These are phyloP conservation scores for Stichodactyla helianthus DNA, from an alignment of 64 coral and sea anemone species.

Conservation along the genomic window DNA sequence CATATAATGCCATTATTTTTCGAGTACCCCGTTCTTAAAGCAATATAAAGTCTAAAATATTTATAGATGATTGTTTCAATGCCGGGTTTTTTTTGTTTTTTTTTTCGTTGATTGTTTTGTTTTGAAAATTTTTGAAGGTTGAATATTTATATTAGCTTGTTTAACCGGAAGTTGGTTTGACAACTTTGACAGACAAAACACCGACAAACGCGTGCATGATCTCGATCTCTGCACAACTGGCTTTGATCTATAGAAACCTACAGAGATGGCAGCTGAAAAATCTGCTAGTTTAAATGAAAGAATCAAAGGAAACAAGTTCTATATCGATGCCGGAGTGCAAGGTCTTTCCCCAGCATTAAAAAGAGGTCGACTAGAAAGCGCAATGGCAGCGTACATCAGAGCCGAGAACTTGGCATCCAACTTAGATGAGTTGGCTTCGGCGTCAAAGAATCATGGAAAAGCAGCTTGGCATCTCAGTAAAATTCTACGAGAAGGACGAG, in stretches of 20 bases:
- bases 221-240: background rate
- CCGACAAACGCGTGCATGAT: background rate
- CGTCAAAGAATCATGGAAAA: constrained; percentile 63
- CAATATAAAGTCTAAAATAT: background rate
- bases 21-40: background rate
- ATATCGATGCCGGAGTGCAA: background rate
- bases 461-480: constrained; percentile 57
- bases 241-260: background rate
- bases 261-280: background rate
- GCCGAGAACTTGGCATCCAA: constrained; percentile 44
- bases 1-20: background rate
- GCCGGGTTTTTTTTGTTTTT: background rate
- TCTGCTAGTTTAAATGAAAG: background rate
- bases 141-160: background rate
- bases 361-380: constrained; percentile 18
- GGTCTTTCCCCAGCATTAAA: constrained; percentile 8
- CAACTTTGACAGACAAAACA: background rate
- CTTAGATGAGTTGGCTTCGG: constrained; percentile 45
- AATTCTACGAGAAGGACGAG: background rate
- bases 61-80: background rate
- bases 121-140: background rate
- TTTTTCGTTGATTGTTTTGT: background rate
- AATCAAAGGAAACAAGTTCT: constrained; percentile 36
- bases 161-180: background rate
- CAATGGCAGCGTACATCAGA: constrained; percentile 49